A percentile compares a stretch with the other conserved stretches of the same genome.
phyloP scores from a whole-genome alignment of 2,113 vertebrate genomes.

The Engraulis encrasicolus region DNA sequence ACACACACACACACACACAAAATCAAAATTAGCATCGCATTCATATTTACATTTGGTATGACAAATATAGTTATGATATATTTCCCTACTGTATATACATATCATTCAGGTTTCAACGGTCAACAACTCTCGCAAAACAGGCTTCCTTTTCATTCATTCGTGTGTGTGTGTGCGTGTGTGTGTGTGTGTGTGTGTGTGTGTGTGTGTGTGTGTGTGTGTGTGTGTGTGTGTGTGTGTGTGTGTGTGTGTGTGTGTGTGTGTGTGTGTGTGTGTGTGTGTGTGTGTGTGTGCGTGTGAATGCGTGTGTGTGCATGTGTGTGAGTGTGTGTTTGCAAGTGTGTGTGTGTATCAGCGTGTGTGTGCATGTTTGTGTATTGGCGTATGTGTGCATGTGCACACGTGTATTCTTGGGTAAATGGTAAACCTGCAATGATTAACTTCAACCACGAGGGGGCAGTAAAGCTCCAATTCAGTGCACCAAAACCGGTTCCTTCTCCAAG shows the following conservation, averaged over 20 bases:
- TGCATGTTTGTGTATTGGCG: too few relatives aligned
- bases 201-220: too few relatives aligned
- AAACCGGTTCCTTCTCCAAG: too few relatives aligned
- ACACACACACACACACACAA: too few relatives aligned
- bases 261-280: too few relatives aligned
- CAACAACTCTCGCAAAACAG: constrained; percentile 1
- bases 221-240: neutral
- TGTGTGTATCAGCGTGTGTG: neutral
- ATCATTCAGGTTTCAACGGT: constrained; percentile 5
- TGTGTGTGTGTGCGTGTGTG: neutral
- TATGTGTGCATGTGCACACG: neutral
- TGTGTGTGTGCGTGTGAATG: neutral
- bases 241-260: neutral
- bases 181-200: neutral
- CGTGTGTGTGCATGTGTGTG: neutral
- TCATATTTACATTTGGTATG: constrained; percentile 13
- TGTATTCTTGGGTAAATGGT: neutral
- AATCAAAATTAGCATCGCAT: neutral
- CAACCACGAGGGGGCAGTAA: constrained; percentile 3
- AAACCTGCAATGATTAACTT: neutral
- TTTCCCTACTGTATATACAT: constrained; percentile 12
- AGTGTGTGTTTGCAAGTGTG: neutral
- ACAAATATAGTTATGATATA: neutral
- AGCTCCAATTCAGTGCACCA: neutral
- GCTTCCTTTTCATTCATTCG: neutral